phyloP scores from a whole-genome alignment of 2,888 invertebrate genomes.

The Lottia scabra region DNA sequence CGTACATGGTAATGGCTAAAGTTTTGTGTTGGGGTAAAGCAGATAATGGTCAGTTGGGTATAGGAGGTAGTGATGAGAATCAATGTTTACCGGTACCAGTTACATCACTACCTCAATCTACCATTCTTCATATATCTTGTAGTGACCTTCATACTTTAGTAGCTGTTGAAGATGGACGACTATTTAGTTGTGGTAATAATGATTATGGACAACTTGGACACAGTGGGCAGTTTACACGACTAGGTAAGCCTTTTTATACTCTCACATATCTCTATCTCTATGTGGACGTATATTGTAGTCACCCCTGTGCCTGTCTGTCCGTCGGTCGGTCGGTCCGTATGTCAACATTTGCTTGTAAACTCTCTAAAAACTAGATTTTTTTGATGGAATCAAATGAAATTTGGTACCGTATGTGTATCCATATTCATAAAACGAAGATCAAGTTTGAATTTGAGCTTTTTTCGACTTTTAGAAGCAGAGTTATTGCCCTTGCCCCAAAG shows the following conservation, averaged over 20 bases:
- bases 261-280: no score
- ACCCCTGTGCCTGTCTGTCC: no score
- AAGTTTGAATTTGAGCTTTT: no score
- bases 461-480: no score
- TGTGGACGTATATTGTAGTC: no score
- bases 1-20: slow-evolving; percentile 33
- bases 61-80: slow-evolving; percentile 82
- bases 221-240: slow-evolving; percentile 53
- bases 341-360: no score
- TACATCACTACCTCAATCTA: slow-evolving; percentile 31
- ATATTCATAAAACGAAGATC: no score
- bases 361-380: no score
- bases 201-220: slow-evolving; percentile 92
- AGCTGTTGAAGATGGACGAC: slow-evolving; percentile 80
- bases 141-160: slow-evolving; percentile 87
- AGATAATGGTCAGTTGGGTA: slow-evolving; percentile 81
- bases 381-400: no score
- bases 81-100: slow-evolving; percentile 72
- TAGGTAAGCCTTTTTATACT: slow-evolving; percentile 73
- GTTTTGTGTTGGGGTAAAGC: slow-evolving; percentile 80
- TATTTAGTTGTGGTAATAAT: slow-evolving; percentile 94
- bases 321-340: no score
- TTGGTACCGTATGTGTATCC: no score
- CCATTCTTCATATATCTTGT: slow-evolving; percentile 74
- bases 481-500: no score